Conservation (phyloP, 2,113 vertebrate genomes). For the Beaufortia kweichowensis region DNA sequence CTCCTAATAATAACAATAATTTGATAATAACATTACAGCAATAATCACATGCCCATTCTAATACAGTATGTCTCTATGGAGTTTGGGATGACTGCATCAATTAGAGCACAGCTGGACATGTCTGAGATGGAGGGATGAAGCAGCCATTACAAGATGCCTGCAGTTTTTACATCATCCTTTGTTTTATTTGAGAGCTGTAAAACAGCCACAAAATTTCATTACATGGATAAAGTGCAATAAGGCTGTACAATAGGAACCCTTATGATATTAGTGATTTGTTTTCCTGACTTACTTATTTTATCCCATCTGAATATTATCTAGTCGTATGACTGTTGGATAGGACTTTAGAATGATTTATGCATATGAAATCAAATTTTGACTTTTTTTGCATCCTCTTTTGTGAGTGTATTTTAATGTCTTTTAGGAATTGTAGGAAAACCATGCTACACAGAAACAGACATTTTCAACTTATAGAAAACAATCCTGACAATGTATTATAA, state of each 20-base stretch:
- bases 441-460: neutral
- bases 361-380: too few relatives aligned
- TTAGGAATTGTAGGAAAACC: too few relatives aligned
- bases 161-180: constrained; percentile 38
- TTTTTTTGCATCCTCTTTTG: too few relatives aligned
- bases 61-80: constrained; percentile 13
- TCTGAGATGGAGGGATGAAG: constrained; percentile 26
- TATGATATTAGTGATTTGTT: neutral
- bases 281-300: neutral
- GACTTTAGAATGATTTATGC: neutral
- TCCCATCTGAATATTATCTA: neutral
- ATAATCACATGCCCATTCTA: neutral
- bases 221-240: constrained; percentile 2
- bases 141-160: constrained; percentile 35
- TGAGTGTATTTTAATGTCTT: too few relatives aligned
- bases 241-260: neutral
- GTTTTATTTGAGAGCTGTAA: constrained; percentile 33
- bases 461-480: neutral
- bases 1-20: constrained; percentile 8
- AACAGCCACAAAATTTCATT: constrained; percentile 1
- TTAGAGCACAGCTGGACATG: constrained; percentile 43
- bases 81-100: constrained; percentile 41
- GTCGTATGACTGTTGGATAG: neutral
- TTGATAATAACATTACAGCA: neutral
- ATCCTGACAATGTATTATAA: neutral